Evolutionary conservation across 2,113 vertebrate species (phyloP).

Genomic region (Columba livia): DNA sequence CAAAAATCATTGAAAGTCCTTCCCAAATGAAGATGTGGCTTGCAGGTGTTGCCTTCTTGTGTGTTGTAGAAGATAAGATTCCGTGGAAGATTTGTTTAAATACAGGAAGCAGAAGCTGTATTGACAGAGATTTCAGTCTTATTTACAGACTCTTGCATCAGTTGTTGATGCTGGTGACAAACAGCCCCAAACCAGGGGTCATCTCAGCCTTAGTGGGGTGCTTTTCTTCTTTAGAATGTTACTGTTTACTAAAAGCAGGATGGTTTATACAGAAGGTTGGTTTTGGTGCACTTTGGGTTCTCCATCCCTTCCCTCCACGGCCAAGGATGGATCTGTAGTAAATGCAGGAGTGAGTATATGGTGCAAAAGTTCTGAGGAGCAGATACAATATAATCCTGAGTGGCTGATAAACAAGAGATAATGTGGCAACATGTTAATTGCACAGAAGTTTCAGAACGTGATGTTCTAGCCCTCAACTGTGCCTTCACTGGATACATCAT

Average conservation of each 20-base stretch:
- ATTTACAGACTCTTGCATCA: background rate
- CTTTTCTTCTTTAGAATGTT: background rate
- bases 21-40: background rate
- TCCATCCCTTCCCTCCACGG: background rate
- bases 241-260: background rate
- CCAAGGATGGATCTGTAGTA: background rate
- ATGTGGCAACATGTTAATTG: constrained; percentile 13
- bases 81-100: background rate
- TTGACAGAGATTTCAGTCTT: background rate
- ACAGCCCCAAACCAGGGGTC: background rate
- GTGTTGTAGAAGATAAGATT: background rate
- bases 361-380: background rate
- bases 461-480: background rate
- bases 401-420: background rate
- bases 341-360: background rate
- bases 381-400: background rate
- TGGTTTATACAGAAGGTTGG: background rate
- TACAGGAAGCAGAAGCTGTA: background rate
- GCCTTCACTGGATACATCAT: background rate
- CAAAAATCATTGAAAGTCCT: background rate
- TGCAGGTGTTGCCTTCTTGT: background rate
- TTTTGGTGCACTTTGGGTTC: background rate
- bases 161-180: background rate
- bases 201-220: no score
- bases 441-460: background rate